Evolutionary conservation across 2,113 vertebrate species (phyloP), one percentile per base, ranked within the genome.

Genomic region (Silurus meridionalis): DNA sequence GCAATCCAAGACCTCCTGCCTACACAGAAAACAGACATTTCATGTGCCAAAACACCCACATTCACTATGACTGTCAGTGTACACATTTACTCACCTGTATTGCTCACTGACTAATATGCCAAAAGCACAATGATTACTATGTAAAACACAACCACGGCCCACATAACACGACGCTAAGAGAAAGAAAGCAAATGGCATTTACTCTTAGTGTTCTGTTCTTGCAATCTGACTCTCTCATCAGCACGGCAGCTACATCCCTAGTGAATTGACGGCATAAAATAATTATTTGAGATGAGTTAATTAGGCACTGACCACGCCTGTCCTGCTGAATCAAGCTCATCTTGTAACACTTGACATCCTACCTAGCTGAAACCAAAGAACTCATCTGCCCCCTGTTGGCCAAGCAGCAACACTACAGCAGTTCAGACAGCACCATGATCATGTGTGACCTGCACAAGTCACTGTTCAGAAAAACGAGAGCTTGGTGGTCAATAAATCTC

Each of bases 361-460:
- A n/a, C 77, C 82, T 28, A 58, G 37, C 57, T 81, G 7, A 1
- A 66, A 87, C 63, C 86, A 25, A 71, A 77, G 53, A 89, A 82
- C 80, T 82, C 79, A 80, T 52, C 79, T 86, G 94, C 93, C 94
- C 92, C 92, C 94, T 95, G 88, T 91, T 94, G 94, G 92, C 80
- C 55, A 83, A 17, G 83, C 23, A 60, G 10, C 14, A 37, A n/a
- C 61, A 79, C 66, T 57, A 25, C 82, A 79, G 46, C 37, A 53
- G 13, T 28, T n/a, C 64, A 7, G 19, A 21, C 48, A 61, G 57
- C 4, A 3, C 46, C 6, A n/a, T 37, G 60, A 17, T 25, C n/a
- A 23, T 21, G 60, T 64, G 23, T 75, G 82, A 83, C 83, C 86
- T 89, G 89, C 87, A 55, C 87, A 89, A 9, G 67, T 91, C 87